Evolutionary conservation across 2,797 vertebrate genomes (phyloP), one percentile per base, ranked within the genome.

Genomic region (Lepus townsendii): DNA sequence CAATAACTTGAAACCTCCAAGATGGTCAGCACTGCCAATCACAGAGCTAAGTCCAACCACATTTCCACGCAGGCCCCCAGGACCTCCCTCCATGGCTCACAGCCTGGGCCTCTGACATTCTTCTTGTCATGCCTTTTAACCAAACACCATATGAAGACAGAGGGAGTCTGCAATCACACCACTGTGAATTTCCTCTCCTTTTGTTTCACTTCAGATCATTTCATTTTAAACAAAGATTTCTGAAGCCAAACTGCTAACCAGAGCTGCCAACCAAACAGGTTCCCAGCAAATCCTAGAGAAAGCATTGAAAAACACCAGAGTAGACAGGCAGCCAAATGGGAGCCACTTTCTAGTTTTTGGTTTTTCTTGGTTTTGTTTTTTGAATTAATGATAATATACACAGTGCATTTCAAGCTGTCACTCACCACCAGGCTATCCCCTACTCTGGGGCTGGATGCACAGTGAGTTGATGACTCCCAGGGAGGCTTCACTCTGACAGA

Each of bases 201-300:
- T 94, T 73, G 96, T 97, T 97, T 96, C 96, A 96, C 72, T 97
- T 96, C 95, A 96, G 88, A 95, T 95, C 96, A 86, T 62, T 85
- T 96, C 92, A 0, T 97, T 98, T 98, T 96, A 98, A 98, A 97
- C 97, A 98, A 98, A 97, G 96, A 91, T 97, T 97, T 95, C 96
- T 94, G 93, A 95, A 97, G 96, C 94, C 85, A 94, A 97, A 93
- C 92, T 83, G 83, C 96, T 96, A 87, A 88, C 92, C 93, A 94
- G 84, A 79, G 91, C 93, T 97, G 96, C 97, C 97, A 98, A 93
- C 68, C 9, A 95, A 98, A 96, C 82, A 93, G 88, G 96, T 97
- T 98, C 97, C 97, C 96, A 97, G 95, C 83, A 98, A 96, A 97
- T 98, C 98, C 97, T 98, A 96, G 96, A 98, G 96, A 97, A 42